Evolutionary conservation across 2,113 vertebrate genomes (phyloP), one percentile per base, ranked within the genome.

Genomic region (Struthio camelus): DNA sequence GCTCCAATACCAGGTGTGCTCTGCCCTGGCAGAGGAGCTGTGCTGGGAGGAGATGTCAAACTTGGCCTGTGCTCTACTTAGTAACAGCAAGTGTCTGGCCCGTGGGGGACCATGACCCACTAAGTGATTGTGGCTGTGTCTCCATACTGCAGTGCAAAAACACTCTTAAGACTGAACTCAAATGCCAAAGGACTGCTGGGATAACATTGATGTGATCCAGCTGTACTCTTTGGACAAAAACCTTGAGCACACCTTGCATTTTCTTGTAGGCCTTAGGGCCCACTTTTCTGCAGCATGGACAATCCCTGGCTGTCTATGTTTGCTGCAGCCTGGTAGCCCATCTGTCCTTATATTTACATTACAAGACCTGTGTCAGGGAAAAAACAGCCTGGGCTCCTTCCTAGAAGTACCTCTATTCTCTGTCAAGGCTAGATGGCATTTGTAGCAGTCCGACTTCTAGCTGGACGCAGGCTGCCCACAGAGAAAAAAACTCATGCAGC

Each of bases 61-160:
- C 1, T 4, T 78, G 48, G 18, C 56, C 28, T 6, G 3, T n/a
- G 22, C 50, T 80, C 12, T 61, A 10, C 36, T 70, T 69, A 27
- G 19, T 9, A 65, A 59, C 1, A 9, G n/a, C 64, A 86, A 56
- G 67, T 36, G n/a, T 38, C n/a, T 80, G 72, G 32, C 69, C 72
- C 28, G 6, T 23, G 53, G 51, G n/a, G 54, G 23, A 64, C 34
- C 0, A 0, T 64, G 51, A 59, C 4, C 1, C 1, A 42, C 22
- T 8, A 69, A 59, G n/a, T 30, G 36, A 22, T 15, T 46, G 20
- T 3, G 13, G 36, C 44, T 87, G 8, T 65, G 73, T 62, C 44
- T 40, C 54, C 40, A 20, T 14, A 7, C 46, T 2, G 5, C 86
- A 80, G 6, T 66, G 58, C 44, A 62, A 51, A 59, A 61, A 38